phyloP scores from a whole-genome alignment of 2,888 invertebrate species.

The Synergus gifuensis region DNA sequence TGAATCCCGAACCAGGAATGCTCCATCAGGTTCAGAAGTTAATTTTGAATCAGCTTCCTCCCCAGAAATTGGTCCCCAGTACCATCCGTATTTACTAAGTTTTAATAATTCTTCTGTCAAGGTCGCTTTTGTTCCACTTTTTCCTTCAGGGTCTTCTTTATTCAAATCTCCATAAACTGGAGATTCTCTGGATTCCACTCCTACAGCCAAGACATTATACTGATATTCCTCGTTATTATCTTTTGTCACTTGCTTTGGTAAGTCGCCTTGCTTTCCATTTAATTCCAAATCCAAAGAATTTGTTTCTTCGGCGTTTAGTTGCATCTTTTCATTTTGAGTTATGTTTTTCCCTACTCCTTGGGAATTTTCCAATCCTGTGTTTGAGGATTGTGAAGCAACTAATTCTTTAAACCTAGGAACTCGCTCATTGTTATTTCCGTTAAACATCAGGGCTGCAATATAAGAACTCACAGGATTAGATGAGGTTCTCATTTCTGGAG shows the following conservation, averaged over 20 bases:
- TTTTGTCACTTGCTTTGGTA: conserved; percentile 1
- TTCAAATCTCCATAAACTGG: neutral
- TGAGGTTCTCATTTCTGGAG: neutral
- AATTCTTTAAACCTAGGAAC: conserved; percentile 5
- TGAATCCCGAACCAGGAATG: conserved; percentile 89
- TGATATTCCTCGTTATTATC: conserved; percentile 9
- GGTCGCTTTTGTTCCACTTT: conserved; percentile 60
- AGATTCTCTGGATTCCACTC: neutral
- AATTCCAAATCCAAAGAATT: neutral
- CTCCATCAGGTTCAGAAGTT: conserved; percentile 85
- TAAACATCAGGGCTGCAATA: conserved; percentile 14
- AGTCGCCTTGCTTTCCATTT: neutral
- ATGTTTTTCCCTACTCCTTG: neutral
- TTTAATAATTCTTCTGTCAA: conserved; percentile 67
- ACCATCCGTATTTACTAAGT: conserved; percentile 82
- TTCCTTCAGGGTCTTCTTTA: conserved; percentile 12
- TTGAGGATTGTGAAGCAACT: neutral
- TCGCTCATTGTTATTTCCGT: conserved; percentile 6
- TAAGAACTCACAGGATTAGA: conserved; percentile 26
- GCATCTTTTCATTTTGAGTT: neutral
- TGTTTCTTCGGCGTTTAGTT: neutral
- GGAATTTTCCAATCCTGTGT: neutral
- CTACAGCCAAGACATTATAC: neutral
- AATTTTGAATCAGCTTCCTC: conserved; percentile 86
- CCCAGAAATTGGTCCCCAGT: conserved; percentile 89